Percentiles rank a stretch among this genome's conserved stretches.
Evolutionary conservation across 2,888 invertebrate genomes (phyloP).

Genomic region (Brachypterus glaber): DNA sequence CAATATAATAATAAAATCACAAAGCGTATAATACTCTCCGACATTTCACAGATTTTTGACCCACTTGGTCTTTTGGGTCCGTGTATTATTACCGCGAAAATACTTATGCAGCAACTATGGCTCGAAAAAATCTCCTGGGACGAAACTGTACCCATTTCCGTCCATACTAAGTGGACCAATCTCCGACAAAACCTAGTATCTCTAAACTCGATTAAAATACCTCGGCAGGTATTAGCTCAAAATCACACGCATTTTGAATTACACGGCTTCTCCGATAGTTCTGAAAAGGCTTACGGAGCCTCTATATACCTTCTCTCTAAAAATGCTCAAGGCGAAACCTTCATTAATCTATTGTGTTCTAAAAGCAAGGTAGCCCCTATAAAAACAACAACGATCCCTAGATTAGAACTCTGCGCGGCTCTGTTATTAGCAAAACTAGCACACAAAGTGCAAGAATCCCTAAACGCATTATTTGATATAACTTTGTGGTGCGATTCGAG

Average conservation of each 20-base stretch:
- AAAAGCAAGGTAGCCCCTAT: constrained; percentile 16
- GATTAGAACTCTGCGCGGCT: constrained; percentile 17
- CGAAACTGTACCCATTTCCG: constrained; percentile 6
- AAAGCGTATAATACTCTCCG: constrained; percentile 8
- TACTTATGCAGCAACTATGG: constrained; percentile 15
- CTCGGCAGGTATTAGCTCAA: constrained; percentile 5
- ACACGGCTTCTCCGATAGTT: constrained; percentile 16
- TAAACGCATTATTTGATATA: too few relatives aligned
- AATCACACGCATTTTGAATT: constrained; percentile 6
- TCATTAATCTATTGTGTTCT: constrained; percentile 10
- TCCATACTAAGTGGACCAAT: constrained; percentile 6
- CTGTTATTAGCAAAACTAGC: constrained; percentile 12
- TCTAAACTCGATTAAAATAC: constrained; percentile 8
- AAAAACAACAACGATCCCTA: constrained; percentile 11
- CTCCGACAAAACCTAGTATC: constrained; percentile 2
- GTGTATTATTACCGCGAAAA: constrained; percentile 10
- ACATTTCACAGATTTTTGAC: constrained; percentile 14
- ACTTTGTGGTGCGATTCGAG: constrained; percentile 16
- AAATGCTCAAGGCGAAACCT: background rate
- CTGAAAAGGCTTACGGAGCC: constrained; percentile 13
- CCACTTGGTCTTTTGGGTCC: constrained; percentile 14
- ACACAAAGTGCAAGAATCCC: constrained; percentile 8
- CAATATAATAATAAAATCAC: background rate
- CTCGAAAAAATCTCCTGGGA: constrained; percentile 10
- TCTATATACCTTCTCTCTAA: constrained; percentile 10